Evolutionary conservation across 2,797 vertebrate genomes (phyloP).

Genomic region (Siniperca undulata): DNA sequence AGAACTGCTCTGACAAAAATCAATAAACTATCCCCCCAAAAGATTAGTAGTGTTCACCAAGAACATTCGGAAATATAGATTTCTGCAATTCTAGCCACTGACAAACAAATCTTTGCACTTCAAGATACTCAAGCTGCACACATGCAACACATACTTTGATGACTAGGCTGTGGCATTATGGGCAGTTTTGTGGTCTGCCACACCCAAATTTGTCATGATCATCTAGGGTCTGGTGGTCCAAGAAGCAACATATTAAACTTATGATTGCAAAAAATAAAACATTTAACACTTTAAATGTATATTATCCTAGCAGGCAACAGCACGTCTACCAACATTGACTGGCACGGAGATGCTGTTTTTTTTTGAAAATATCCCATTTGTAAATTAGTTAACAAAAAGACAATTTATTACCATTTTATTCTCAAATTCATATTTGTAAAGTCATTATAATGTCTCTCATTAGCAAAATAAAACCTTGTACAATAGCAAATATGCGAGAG

Average conservation of each 20-base stretch:
- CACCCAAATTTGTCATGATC: background rate
- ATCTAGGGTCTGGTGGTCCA: background rate
- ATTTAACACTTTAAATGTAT: background rate
- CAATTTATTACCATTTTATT: slow-evolving; percentile 17
- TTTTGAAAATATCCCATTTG: background rate
- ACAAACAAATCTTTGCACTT: background rate
- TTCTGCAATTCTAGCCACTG: background rate
- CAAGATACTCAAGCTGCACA: background rate
- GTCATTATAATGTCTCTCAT: background rate
- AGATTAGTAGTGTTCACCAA: background rate
- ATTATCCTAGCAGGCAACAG: background rate
- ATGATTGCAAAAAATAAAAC: background rate
- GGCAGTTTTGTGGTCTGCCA: background rate
- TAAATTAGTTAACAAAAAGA: background rate
- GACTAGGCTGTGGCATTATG: background rate
- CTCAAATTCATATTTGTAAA: slow-evolving; percentile 11
- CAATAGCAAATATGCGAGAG: slow-evolving; percentile 24
- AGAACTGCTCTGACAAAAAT: background rate
- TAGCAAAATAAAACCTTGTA: slow-evolving; percentile 14
- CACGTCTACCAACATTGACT: background rate
- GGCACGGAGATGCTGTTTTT: background rate
- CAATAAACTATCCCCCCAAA: background rate
- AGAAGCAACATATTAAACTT: background rate
- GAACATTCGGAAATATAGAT: background rate
- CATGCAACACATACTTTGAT: background rate